These are phyloP conservation scores for Habropoda laboriosa DNA, from an alignment of 1,140 invertebrate genomes.

Conservation along the genomic window DNA sequence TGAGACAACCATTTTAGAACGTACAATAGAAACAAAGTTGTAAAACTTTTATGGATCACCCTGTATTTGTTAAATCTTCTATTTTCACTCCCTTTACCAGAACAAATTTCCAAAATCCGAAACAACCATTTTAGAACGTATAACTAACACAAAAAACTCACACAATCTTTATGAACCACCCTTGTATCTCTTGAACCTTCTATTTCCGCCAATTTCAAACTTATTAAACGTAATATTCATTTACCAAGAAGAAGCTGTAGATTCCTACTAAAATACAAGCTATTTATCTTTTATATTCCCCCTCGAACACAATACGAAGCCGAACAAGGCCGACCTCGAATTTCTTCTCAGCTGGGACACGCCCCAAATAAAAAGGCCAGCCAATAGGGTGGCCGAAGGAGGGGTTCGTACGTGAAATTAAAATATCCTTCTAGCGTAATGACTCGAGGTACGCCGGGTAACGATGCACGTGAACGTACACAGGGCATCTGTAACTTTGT, in stretches of 20 bases:
- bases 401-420: constrained; percentile 71
- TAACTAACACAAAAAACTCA: too few species aligned
- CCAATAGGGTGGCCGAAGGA: constrained; percentile 68
- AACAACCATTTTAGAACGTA: too few species aligned
- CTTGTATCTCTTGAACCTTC: too few species aligned
- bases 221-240: background rate
- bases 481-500: constrained; percentile 30
- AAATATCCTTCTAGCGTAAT: constrained; percentile 74
- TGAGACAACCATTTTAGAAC: too few species aligned
- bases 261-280: background rate
- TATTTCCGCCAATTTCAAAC: too few species aligned
- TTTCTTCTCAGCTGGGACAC: constrained; percentile 48
- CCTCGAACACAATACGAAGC: background rate
- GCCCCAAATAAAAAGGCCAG: constrained; percentile 60
- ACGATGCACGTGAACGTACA: constrained; percentile 51
- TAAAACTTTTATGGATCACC: too few species aligned
- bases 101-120: too few species aligned
- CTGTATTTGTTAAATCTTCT: too few species aligned
- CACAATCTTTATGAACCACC: too few species aligned
- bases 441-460: constrained; percentile 63
- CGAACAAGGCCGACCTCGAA: background rate
- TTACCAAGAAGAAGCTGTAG: background rate
- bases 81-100: too few species aligned
- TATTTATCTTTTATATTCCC: background rate
- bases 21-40: too few species aligned